Percentiles rank a stretch among this genome's conserved stretches.
These are phyloP conservation scores for Paedocypris micromegethes DNA, from an alignment of 2,797 vertebrate species.

Conservation along the genomic window DNA sequence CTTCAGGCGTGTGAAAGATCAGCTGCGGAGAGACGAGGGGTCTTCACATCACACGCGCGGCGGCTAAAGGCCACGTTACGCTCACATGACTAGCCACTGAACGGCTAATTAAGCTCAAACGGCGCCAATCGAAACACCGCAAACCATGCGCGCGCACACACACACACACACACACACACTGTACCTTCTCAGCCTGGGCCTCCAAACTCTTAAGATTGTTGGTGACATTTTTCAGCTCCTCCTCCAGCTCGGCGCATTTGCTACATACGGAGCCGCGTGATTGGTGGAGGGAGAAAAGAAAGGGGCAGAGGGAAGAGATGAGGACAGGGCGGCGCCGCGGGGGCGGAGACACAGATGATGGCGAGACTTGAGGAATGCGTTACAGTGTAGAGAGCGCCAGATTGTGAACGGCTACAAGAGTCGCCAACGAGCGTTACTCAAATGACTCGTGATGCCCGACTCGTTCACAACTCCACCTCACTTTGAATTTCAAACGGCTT, in stretches of 20 bases:
- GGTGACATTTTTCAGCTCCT: slow-evolving; percentile 97
- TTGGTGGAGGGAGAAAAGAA: slow-evolving; percentile 31
- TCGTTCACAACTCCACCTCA: too few relatives aligned
- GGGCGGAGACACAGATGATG: slow-evolving; percentile 4
- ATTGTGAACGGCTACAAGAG: too few relatives aligned
- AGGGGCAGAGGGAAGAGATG: slow-evolving; percentile 2
- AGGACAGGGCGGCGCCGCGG: slow-evolving; percentile 2
- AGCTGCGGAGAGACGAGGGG: not conserved
- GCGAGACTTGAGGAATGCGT: not conserved
- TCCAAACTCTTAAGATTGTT: slow-evolving; percentile 93
- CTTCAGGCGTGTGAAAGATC: not conserved
- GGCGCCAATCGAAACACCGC: slow-evolving; percentile 8
- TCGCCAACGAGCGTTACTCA: too few relatives aligned
- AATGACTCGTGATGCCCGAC: too few relatives aligned
- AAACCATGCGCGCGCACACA: not conserved
- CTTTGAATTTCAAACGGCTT: too few relatives aligned
- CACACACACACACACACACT: slow-evolving; percentile 36
- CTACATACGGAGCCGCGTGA: slow-evolving; percentile 61
- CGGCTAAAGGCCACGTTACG: slow-evolving; percentile 40
- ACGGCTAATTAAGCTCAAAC: not conserved
- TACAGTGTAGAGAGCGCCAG: too few relatives aligned
- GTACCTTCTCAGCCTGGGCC: slow-evolving; percentile 92
- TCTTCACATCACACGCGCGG: not conserved
- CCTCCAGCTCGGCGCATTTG: slow-evolving; percentile 98
- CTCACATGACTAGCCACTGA: slow-evolving; percentile 13